A percentile compares a stretch with the other conserved stretches of the same genome.
Conservation (phyloP, 2,113 vertebrate genomes). For the Dissostichus mawsoni region DNA sequence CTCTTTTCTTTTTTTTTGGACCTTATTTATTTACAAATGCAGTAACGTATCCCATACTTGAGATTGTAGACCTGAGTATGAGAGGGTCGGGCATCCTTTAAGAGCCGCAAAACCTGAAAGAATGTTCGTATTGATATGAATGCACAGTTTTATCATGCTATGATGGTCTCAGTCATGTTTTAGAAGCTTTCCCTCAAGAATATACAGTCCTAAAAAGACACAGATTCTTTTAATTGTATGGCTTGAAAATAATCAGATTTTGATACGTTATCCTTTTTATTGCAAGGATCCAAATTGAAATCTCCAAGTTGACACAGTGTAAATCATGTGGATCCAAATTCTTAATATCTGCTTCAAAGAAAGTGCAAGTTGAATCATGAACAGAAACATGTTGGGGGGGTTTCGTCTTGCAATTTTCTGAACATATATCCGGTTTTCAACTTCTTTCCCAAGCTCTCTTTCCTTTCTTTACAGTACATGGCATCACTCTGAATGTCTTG, state of each 20-base stretch:
- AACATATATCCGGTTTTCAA: no score
- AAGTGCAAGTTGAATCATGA: no score
- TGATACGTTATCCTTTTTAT: not conserved
- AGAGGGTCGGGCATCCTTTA: slow-evolving; percentile 6
- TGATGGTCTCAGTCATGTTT: not conserved
- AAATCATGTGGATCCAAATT: not conserved
- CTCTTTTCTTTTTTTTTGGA: not conserved
- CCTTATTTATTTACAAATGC: not conserved
- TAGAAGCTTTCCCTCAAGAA: not conserved
- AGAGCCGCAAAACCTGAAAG: slow-evolving; percentile 24
- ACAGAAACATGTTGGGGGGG: no score
- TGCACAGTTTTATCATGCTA: not conserved
- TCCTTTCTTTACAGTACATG: no score
- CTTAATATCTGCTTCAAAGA: no score
- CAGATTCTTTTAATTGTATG: not conserved
- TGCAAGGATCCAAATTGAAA: no score
- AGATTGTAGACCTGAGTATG: slow-evolving; percentile 12
- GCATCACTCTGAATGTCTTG: no score
- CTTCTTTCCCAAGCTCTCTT: no score
- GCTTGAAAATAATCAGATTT: not conserved
- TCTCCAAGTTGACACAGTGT: no score
- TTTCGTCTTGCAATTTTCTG: no score
- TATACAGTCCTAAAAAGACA: not conserved
- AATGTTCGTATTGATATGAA: slow-evolving; percentile 12
- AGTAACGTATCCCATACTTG: not conserved